Evolutionary conservation across 2,888 invertebrate genomes (phyloP).

Genomic region (Crocallis elinguaria): DNA sequence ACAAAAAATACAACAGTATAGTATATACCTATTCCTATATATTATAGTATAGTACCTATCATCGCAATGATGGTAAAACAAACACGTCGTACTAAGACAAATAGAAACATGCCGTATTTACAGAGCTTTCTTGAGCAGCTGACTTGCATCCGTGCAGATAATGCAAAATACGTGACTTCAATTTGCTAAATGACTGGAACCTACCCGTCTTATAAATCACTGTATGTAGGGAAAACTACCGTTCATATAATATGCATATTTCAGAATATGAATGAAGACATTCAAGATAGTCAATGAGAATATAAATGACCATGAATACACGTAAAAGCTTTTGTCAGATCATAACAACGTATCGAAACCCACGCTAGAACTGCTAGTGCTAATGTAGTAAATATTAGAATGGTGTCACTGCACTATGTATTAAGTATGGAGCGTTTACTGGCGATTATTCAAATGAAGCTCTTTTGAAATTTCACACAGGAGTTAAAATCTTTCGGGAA

Average conservation of each 20-base stretch:
- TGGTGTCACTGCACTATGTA: background rate
- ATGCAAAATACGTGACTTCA: conserved; percentile 63
- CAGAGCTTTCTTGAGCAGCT: conserved; percentile 41
- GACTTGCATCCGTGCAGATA: conserved; percentile 53
- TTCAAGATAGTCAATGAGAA: background rate
- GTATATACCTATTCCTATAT: background rate
- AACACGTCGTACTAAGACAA: conserved; percentile 42
- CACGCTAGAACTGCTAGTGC: conserved; percentile 2
- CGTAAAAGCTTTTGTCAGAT: conserved; percentile 11
- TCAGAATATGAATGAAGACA: conserved; percentile 9
- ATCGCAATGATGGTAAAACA: conserved; percentile 30
- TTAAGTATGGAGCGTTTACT: too few species aligned
- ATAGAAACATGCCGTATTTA: conserved; percentile 41
- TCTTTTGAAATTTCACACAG: too few species aligned
- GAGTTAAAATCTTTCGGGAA: too few species aligned
- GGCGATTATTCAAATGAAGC: too few species aligned
- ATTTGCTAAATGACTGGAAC: conserved; percentile 40
- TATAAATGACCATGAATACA: conserved; percentile 6
- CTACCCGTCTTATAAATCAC: background rate
- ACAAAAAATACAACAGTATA: background rate
- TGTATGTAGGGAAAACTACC: background rate
- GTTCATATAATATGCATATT: conserved; percentile 7
- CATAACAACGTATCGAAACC: conserved; percentile 6
- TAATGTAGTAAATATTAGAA: conserved; percentile 1
- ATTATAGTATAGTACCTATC: too few species aligned